Conservation (phyloP, 2,888 invertebrate genomes). For the Oeneis ivallda region DNA sequence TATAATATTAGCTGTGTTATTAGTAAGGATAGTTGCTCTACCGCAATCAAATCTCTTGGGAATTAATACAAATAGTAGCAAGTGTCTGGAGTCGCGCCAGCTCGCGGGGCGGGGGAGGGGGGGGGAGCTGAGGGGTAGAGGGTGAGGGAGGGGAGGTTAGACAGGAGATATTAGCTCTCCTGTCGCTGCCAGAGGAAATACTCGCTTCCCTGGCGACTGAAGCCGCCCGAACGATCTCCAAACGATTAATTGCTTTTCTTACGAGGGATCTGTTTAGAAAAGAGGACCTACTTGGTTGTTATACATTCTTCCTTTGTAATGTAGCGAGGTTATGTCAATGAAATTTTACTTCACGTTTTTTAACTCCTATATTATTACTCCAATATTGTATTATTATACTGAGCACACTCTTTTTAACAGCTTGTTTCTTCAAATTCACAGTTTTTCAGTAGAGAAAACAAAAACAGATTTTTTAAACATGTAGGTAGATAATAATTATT, state of each 20-base stretch:
- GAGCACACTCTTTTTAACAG: too few relatives aligned
- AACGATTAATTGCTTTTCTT: slow-evolving; percentile 12
- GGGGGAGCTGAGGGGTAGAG: too few relatives aligned
- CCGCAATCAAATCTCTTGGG: slow-evolving; percentile 1
- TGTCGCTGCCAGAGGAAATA: slow-evolving; percentile 6
- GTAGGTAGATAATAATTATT: too few relatives aligned
- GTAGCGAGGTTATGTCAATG: too few relatives aligned
- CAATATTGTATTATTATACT: too few relatives aligned
- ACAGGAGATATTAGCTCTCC: slow-evolving; percentile 13
- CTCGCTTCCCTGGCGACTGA: slow-evolving; percentile 1
- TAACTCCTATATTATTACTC: too few relatives aligned
- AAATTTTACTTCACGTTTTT: too few relatives aligned
- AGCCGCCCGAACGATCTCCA: background rate
- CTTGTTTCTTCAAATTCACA: too few relatives aligned
- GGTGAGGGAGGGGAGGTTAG: background rate
- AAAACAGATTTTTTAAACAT: background rate
- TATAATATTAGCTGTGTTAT: too few relatives aligned
- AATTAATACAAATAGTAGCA: slow-evolving; percentile 24
- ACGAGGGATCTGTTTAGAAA: background rate
- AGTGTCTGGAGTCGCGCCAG: slow-evolving; percentile 51
- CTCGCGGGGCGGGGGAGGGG: background rate
- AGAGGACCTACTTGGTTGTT: background rate
- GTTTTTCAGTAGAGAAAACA: too few relatives aligned
- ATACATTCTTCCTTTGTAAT: too few relatives aligned
- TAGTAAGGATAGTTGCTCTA: background rate